Percentiles rank a stretch among this genome's conserved stretches.
phyloP scores from a whole-genome alignment of 2,113 vertebrate species.

The Herpailurus yagouaroundi region DNA sequence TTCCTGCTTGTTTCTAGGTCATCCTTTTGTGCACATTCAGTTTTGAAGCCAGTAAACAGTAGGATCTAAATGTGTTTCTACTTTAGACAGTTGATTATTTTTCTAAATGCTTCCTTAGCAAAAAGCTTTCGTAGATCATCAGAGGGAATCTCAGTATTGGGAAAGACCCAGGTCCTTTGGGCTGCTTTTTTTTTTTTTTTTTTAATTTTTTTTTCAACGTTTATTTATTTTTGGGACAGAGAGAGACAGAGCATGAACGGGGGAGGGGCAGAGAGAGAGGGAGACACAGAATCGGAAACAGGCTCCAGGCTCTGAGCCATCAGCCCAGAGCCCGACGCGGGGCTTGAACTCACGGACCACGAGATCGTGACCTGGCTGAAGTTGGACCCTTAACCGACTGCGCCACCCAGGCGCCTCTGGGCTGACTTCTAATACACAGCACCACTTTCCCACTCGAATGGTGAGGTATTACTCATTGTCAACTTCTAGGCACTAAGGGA shows the following conservation, averaged over 20 bases:
- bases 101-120: background rate
- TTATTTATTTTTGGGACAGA: no score
- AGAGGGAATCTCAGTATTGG: background rate
- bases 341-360: no score
- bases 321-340: no score
- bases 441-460: background rate
- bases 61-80: slow-evolving; percentile 8
- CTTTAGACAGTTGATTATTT: background rate
- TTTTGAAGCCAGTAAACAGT: slow-evolving; percentile 24
- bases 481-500: background rate
- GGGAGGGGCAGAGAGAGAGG: no score
- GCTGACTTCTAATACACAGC: background rate
- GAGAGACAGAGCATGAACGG: no score
- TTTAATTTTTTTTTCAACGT: no score
- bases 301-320: no score
- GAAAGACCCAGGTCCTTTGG: background rate
- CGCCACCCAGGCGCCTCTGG: background rate
- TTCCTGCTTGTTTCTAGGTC: slow-evolving; percentile 40
- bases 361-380: no score
- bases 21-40: slow-evolving; percentile 1
- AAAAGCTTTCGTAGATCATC: background rate
- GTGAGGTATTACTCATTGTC: background rate
- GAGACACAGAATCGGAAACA: no score
- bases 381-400: no score
- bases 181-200: background rate